A percentile compares a stretch with the other conserved stretches of the same genome.
phyloP scores from a whole-genome alignment of 23 tunicate genomes.

The Oikopleura vanhoeffeni region DNA sequence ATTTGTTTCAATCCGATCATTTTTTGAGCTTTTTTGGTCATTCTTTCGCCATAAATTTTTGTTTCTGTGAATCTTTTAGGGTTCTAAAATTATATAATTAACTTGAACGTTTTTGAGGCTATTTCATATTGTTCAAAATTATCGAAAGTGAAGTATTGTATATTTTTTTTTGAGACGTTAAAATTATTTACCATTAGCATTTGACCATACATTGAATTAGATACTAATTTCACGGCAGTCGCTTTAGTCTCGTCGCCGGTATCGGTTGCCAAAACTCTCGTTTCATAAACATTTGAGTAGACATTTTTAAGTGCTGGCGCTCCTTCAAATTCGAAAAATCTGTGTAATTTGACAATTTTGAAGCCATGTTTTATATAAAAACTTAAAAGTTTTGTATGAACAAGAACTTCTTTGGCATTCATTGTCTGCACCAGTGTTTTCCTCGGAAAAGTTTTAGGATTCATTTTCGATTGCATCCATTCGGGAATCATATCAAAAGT shows the following conservation, averaged over 20 bases:
- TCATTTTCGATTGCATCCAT: not conserved
- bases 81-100: too few relatives aligned
- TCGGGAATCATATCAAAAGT: not conserved
- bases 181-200: not conserved
- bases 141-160: too few relatives aligned
- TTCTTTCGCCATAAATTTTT: not conserved
- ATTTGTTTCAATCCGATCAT: too few relatives aligned
- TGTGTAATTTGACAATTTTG: not conserved
- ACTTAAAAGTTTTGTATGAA: not conserved
- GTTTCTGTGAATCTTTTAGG: not conserved
- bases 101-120: too few relatives aligned
- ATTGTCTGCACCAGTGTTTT: not conserved
- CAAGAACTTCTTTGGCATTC: not conserved
- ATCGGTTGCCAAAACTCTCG: not conserved
- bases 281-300: not conserved
- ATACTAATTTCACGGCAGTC: not conserved
- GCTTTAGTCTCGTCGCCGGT: not conserved
- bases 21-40: too few relatives aligned
- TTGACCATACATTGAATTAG: not conserved
- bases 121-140: too few relatives aligned
- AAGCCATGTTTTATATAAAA: not conserved
- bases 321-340: not conserved
- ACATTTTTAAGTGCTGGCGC: not conserved
- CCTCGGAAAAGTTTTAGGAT: not conserved
- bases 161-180: too few relatives aligned